These are phyloP conservation scores for Hyla sarda DNA, from an alignment of 2,113 vertebrate species.

Conservation along the genomic window DNA sequence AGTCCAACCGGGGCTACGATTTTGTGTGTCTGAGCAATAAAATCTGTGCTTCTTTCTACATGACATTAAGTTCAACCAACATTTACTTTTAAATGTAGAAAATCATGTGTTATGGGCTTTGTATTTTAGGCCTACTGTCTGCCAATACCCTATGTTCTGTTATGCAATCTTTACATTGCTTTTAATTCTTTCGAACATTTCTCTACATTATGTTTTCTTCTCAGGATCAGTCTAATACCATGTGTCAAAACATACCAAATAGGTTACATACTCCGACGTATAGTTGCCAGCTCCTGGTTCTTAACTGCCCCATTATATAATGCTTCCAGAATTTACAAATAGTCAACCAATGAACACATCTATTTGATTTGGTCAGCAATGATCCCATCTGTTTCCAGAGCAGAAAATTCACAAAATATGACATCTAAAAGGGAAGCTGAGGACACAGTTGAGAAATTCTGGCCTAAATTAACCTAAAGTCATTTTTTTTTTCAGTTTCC, in stretches of 20 bases:
- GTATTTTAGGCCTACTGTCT: not conserved
- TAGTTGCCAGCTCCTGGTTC: not conserved
- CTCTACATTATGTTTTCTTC: not conserved
- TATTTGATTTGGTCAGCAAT: constrained; percentile 13
- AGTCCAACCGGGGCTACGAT: no score
- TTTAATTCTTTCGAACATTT: not conserved
- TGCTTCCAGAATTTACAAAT: not conserved
- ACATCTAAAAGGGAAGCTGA: not conserved
- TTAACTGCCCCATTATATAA: not conserved
- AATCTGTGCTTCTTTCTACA: no score
- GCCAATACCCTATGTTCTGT: no score
- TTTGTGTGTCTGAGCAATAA: no score
- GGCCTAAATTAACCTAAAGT: not conserved
- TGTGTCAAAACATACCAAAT: constrained; percentile 3
- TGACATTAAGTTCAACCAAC: no score
- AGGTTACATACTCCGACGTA: not conserved
- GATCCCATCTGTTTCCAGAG: not conserved
- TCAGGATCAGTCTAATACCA: not conserved
- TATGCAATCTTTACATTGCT: not conserved
- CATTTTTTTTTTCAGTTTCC: not conserved
- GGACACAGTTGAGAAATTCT: not conserved
- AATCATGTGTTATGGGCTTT: not conserved
- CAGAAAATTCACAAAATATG: not conserved
- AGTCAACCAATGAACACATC: constrained; percentile 8
- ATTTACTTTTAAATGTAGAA: no score